phyloP scores from a whole-genome alignment of 2,888 invertebrate genomes.

The Cheiracanthium punctorium region DNA sequence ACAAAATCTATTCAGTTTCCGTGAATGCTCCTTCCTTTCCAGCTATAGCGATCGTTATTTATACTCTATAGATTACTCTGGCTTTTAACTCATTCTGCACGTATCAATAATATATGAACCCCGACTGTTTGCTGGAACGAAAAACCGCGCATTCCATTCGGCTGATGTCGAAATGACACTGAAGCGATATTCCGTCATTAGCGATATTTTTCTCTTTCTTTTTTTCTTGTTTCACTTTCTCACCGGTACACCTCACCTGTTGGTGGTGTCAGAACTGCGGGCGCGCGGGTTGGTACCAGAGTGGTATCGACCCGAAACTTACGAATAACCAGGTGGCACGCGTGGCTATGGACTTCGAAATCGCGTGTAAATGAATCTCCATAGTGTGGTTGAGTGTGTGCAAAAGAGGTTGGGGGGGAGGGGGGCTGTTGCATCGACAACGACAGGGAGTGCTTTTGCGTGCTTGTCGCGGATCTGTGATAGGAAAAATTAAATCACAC shows the following conservation, averaged over 20 bases:
- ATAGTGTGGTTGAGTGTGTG: background rate
- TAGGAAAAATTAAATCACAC: background rate
- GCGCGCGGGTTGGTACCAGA: background rate
- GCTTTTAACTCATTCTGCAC: background rate
- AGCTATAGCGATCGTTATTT: background rate
- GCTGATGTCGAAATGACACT: background rate
- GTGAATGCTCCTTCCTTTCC: no score
- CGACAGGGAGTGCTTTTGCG: background rate
- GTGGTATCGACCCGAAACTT: background rate
- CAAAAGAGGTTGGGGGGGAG: no score
- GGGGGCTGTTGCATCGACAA: no score
- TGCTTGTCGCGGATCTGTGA: background rate
- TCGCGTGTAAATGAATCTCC: constrained; percentile 2
- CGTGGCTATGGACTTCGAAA: background rate
- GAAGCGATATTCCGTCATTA: background rate
- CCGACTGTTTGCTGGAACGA: background rate
- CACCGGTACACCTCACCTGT: background rate
- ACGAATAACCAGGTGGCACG: background rate
- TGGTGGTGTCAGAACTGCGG: background rate
- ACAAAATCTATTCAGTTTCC: no score
- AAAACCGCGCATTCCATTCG: background rate
- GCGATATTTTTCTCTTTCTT: no score
- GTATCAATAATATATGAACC: background rate
- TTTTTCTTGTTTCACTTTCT: background rate
- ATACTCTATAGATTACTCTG: background rate